Evolutionary conservation across 1,140 invertebrate genomes (phyloP), one percentile per base, ranked within the genome.

Genomic region (Drosophila punjabiensis): DNA sequence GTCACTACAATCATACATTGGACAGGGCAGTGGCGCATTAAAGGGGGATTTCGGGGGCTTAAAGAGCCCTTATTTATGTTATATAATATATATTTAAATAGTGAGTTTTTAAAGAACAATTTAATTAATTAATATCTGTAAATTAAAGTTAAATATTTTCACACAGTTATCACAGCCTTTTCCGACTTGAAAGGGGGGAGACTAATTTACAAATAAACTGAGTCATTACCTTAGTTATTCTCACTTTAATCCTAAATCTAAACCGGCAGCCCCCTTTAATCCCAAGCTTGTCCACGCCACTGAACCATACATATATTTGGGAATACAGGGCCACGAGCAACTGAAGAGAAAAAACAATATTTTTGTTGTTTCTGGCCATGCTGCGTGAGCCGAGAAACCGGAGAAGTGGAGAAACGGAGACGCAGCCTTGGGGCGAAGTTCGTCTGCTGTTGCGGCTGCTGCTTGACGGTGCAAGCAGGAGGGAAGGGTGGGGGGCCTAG

Each of bases 291-390:
- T 39, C 20, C 4, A 39, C 14, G 35, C 20, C 55, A 2, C 55
- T 58, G 55, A 53, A 7, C 10, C 59, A 62, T 79, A 70, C 67
- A 80, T 79, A 82, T 64, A 87, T 79, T 76, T 79, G 76, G 76
- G 61, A 68, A 87, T 88, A 88, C 85, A 89, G 85, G 85, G 85
- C 69, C 86, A 85, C 63, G 63, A 61, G 56, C 53, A 53, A 69
- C 52, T 68, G 47, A 33, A 74, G 68, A 74, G 59, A 62, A 70
- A 65, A 74, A 63, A 66, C 59, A 60, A 70, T 70, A 56, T 67
- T 75, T 62, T 70, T 65, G 65, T 59, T 82, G 56, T 63, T 76
- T 76, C 59, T 68, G 55, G 20, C 71, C 67, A 41, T 58, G 45
- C 63, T 79, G 59, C 47, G 71, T 81, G 68, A 59, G 60, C 79